Base-by-base conservation (phyloP, 2,888 invertebrate species). In the Pandemis heparana region DNA sequence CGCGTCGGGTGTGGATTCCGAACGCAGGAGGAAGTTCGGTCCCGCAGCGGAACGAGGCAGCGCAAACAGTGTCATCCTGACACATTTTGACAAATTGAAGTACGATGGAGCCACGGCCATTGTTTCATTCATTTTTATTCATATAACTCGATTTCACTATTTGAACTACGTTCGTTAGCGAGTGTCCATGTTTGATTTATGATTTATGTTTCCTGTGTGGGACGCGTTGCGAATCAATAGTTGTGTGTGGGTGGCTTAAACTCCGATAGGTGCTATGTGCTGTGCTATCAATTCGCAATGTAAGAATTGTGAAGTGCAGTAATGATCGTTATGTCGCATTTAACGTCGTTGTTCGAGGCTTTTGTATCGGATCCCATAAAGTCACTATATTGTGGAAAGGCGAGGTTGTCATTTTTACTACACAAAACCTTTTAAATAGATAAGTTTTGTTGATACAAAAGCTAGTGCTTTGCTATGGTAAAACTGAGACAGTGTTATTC, bases 121-220 rank as follows among this genome's bases (percentile, higher is more conserved):
- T 89, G 89, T 88, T 90, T 87, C 83, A 81, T 85, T 82, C 84
- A 82, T 89, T 92, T 91, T 92, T 90, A 87, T 90, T 86, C 82
- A 81, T 74, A 80, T 84, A 88, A 91, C 86, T 89, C 85, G 83
- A 88, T 90, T 89, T 83, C 85, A 84, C 79, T 88, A 85, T 90
- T 91, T 89, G 89, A 86, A 85, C 87, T 84, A 80, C 83, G 89
- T 92, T 92, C 92, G 94, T 92, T 93, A 94, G 90, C 85, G 89
- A 88, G 86, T 87, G 88, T 87, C 86, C 87, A 84, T 86, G 83
- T 87, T 92, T 91, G 90, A 90, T 90, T 89, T 80, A 81, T 82
- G 81, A 82, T 83, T 81, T 89, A 88, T 88, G 80, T 81, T 82
- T 77, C 78, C 77, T 75, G 85, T 81, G 87, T 89, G 85, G 88